Conservation (phyloP, 2,113 vertebrate species). For the Gila orcuttii region DNA sequence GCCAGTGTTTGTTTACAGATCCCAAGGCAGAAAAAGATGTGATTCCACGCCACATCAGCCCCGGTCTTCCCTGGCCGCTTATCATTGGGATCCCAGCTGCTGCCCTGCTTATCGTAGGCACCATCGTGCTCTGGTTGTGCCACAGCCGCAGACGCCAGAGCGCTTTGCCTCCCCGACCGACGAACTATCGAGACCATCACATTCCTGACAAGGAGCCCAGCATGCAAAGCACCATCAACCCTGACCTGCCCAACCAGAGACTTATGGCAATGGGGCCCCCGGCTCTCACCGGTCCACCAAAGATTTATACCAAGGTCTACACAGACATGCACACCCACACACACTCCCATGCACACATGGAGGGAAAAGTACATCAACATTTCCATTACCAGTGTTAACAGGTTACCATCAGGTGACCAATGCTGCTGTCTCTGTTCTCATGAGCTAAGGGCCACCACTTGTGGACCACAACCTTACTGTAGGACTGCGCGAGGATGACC, state of each 20-base stretch:
- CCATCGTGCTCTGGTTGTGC: constrained; percentile 70
- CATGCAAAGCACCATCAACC: constrained; percentile 27
- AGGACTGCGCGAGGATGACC: constrained; percentile 14
- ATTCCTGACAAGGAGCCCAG: constrained; percentile 51
- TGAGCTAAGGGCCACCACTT: constrained; percentile 45
- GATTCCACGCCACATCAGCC: constrained; percentile 63
- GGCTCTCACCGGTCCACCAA: constrained; percentile 44
- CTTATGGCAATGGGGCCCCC: constrained; percentile 55
- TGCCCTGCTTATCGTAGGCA: constrained; percentile 69
- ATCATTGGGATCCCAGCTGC: constrained; percentile 70
- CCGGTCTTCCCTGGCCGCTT: constrained; percentile 69
- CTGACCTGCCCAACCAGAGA: constrained; percentile 59
- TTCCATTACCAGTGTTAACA: constrained; percentile 71
- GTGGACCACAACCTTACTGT: constrained; percentile 21
- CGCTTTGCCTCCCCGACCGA: constrained; percentile 43
- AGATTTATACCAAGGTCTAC: constrained; percentile 67
- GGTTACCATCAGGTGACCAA: constrained; percentile 19
- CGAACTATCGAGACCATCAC: constrained; percentile 55
- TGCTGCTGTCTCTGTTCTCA: constrained; percentile 53
- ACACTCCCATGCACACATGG: constrained; percentile 65
- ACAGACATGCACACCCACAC: constrained; percentile 69
- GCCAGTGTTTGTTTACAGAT: constrained; percentile 48
- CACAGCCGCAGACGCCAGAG: constrained; percentile 63
- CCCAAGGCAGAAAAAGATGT: constrained; percentile 59
- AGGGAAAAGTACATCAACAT: constrained; percentile 70